phyloP scores from a whole-genome alignment of 2,888 invertebrate species.

The Tribolium freemani region DNA sequence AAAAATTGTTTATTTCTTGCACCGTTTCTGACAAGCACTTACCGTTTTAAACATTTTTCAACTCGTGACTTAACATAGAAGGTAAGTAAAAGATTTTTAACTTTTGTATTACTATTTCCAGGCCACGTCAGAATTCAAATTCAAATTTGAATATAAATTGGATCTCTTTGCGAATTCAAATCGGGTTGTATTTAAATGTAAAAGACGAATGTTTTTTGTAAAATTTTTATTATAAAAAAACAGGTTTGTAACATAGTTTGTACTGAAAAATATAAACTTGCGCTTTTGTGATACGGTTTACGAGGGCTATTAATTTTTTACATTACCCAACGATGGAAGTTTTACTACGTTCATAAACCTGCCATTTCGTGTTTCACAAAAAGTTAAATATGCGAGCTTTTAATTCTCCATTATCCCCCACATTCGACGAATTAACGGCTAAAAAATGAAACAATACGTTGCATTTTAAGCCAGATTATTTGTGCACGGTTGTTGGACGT shows the following conservation, averaged over 20 bases:
- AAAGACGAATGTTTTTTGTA: not conserved
- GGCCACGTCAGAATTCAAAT: too few species aligned
- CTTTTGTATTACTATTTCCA: too few species aligned
- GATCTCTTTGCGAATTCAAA: too few species aligned
- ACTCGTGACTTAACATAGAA: not conserved
- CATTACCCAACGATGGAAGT: not conserved
- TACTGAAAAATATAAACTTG: not conserved
- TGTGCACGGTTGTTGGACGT: conserved; percentile 88
- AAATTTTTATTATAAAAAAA: not conserved
- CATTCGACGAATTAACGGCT: not conserved
- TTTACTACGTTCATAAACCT: not conserved
- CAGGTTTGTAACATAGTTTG: not conserved
- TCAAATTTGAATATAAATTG: too few species aligned
- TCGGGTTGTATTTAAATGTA: not conserved
- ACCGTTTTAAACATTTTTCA: too few species aligned
- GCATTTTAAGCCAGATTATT: conserved; percentile 65
- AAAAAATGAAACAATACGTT: conserved; percentile 1
- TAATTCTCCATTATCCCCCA: not conserved
- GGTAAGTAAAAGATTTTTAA: not conserved
- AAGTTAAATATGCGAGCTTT: not conserved
- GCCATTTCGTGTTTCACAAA: not conserved
- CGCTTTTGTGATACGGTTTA: not conserved
- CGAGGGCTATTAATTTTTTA: not conserved
- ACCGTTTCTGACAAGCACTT: too few species aligned
- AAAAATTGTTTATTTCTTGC: not conserved